Evolutionary conservation across 2,888 invertebrate species (phyloP), one percentile per base, ranked within the genome.

Genomic region (Halictus quadricinctus): DNA sequence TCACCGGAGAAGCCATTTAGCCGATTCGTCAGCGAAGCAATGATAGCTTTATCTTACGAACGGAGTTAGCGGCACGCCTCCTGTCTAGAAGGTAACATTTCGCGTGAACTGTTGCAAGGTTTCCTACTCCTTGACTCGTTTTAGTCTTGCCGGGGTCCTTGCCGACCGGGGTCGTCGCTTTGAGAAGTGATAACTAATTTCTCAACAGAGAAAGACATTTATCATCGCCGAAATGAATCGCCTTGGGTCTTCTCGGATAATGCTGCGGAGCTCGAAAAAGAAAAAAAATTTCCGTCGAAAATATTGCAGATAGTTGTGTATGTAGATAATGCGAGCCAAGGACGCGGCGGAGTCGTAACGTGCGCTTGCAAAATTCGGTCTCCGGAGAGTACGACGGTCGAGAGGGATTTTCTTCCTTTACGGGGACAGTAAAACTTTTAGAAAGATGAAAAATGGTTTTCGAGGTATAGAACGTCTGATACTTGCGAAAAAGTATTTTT

Each of bases 111-210:
- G 25, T 60, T 83, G 75, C 87, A 87, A 88, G 89, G 85, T 89
- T 85, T 89, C 88, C 25, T 21, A 54, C 84, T 86, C 88, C 88
- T 88, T 84, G 89, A 84, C 88, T 80, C 74, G 80, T 72, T 80
- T 25, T n/a, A 29, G 48, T 43, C 77, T 7, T 13, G 13, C 48
- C 48, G 58, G 76, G 76, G 80, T 81, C 77, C 77, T 85, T 82
- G 79, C 80, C 41, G 81, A 75, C 79, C 79, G 21, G n/a, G 18
- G 79, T 70, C 80, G 72, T 75, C 79, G 81, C 83, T 81, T 76
- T 75, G 69, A 46, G n/a, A 36, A 25, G 36, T 69, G 87, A 89
- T 89, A 89, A 88, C 83, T 82, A 69, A 76, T 81, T 84, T 87
- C 80, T 75, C 72, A 36, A 66, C 58, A 66, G 18, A 46, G 80